Evolutionary conservation across 1,140 invertebrate species (phyloP), one percentile per base, ranked within the genome.

Genomic region (Euschistus heros): DNA sequence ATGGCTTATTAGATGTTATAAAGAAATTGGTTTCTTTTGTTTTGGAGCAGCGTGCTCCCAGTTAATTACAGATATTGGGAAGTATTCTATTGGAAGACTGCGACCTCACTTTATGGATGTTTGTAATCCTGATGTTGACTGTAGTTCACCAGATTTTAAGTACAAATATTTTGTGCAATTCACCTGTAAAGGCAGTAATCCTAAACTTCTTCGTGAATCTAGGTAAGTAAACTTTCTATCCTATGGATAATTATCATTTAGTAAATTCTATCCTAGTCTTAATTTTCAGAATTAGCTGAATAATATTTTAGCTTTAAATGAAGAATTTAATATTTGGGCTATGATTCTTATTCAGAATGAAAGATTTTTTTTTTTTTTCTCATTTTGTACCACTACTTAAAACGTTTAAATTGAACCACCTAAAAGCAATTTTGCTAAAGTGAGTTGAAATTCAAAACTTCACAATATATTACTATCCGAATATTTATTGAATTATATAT

Each of bases 21-120:
- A 81, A 65, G 82, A 77, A 66, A 75, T 91, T 13, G 86, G 88
- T 1, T 76, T 91, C 0, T 95, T 94, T 72, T 83, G 85, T 33
- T 94, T 94, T 75, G 92, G 92, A 0, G 86, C 87, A n/a, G 85
- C 84, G 1, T 83, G 85, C 66, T 89, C 86, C 57, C 88, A 92
- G 75, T 75, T 93, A 17, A 84, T 85, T 8, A 94, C 92, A 5
- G 92, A 96, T 72, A 84, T 95, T 69, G 89, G 87, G 24, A 97
- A 97, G 76, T 96, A 95, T 71, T 86, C 86, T 2, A 86, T 97
- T 66, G 95, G 95, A 27, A 80, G 94, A 59, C 77, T 97, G 64
- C 78, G 95, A 69, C 95, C 95, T 10, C 92, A 98, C 77, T 98
- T 97, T 76, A 83, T 94, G 68, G 80, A 80, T 69, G 80, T 89